Evolutionary conservation across 2,797 vertebrate species (phyloP).

Genomic region (Danio choprae): DNA sequence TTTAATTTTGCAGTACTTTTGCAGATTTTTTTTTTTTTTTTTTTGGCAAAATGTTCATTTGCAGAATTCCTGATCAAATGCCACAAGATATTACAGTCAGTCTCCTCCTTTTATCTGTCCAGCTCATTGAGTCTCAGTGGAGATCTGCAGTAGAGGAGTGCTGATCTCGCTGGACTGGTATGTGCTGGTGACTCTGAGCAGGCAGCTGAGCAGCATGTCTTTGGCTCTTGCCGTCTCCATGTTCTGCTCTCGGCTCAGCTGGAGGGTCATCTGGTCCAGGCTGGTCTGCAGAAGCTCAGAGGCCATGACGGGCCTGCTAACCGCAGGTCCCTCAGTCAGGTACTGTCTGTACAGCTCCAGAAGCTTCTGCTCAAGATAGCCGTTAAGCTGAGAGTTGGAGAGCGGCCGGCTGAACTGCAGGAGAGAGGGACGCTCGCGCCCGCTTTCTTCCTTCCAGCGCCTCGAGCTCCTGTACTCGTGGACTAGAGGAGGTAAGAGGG

Average conservation of each 20-base stretch:
- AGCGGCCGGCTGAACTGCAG: slow-evolving; percentile 87
- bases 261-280: slow-evolving; percentile 91
- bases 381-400: slow-evolving; percentile 90
- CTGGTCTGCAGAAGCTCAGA: slow-evolving; percentile 91
- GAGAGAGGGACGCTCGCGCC: slow-evolving; percentile 82
- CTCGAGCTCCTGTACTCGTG: slow-evolving; percentile 73
- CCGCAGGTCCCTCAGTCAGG: slow-evolving; percentile 62
- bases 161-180: slow-evolving; percentile 91
- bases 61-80: neutral
- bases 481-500: slow-evolving; percentile 49
- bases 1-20: too few species aligned
- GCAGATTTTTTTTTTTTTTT: too few species aligned
- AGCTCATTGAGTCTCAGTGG: slow-evolving; percentile 72
- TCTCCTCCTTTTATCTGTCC: neutral
- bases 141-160: slow-evolving; percentile 93
- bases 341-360: slow-evolving; percentile 93
- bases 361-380: slow-evolving; percentile 93
- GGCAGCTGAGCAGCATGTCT: slow-evolving; percentile 92
- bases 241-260: slow-evolving; percentile 90
- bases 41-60: neutral
- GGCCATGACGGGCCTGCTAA: slow-evolving; percentile 82
- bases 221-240: slow-evolving; percentile 90
- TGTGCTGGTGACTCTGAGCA: slow-evolving; percentile 86
- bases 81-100: too few species aligned
- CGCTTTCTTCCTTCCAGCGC: slow-evolving; percentile 82